Conservation (phyloP, 2,113 vertebrate genomes). For the Carassius carassius region DNA sequence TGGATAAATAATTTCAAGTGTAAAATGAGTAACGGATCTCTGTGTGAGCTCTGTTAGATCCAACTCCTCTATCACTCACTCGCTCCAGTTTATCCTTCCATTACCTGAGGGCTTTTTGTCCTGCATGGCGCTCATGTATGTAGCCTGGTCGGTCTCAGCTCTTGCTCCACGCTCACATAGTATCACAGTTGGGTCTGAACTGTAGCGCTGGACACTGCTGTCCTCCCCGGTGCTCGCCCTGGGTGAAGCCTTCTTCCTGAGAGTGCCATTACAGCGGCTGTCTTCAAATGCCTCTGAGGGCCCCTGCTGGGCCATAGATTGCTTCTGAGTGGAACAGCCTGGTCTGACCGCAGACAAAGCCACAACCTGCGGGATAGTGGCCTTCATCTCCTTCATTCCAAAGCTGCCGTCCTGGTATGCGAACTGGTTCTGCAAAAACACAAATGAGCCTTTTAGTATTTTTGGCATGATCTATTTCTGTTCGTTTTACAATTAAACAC, state of each 20-base stretch:
- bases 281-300: constrained; percentile 71
- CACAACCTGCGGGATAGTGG: constrained; percentile 73
- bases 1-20: background rate
- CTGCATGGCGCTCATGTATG: constrained; percentile 86
- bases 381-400: constrained; percentile 78
- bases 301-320: constrained; percentile 70
- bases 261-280: constrained; percentile 89
- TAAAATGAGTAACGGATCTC: background rate
- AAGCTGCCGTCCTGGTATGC: constrained; percentile 86
- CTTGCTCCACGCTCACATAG: constrained; percentile 80
- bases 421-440: constrained; percentile 85
- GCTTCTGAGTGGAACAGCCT: constrained; percentile 75
- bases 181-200: constrained; percentile 90
- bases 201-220: constrained; percentile 90
- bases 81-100: background rate
- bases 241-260: constrained; percentile 83
- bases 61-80: background rate
- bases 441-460: background rate
- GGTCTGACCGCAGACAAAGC: constrained; percentile 71
- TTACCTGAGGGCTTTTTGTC: constrained; percentile 90
- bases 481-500: constrained; percentile 23
- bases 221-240: constrained; percentile 82
- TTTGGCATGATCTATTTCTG: background rate
- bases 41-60: background rate
- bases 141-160: constrained; percentile 85